phyloP scores from a whole-genome alignment of 2,113 vertebrate species.

The Plecotus auritus region DNA sequence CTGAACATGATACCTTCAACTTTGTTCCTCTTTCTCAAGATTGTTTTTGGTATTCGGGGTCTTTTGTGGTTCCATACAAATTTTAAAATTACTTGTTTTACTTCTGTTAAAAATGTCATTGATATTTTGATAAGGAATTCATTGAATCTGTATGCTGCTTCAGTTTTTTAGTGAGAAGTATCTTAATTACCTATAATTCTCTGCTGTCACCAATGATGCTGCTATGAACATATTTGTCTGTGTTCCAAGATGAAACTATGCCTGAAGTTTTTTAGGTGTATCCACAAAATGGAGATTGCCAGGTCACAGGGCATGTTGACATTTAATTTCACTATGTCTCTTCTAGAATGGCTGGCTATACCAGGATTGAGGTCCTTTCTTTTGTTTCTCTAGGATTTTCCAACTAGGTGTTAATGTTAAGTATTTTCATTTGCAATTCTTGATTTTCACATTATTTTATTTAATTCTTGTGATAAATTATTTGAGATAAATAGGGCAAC shows the following conservation, averaged over 20 bases:
- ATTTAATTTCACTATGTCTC: neutral
- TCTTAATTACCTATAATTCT: neutral
- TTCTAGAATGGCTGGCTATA: neutral
- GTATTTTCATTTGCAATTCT: neutral
- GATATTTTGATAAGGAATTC: neutral
- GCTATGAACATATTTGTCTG: neutral
- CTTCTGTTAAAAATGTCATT: neutral
- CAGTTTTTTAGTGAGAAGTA: neutral
- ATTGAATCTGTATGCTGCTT: neutral
- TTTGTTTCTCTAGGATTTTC: neutral
- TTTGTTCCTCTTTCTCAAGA: neutral
- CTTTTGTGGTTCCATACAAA: neutral
- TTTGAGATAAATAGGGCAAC: neutral
- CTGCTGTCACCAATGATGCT: neutral
- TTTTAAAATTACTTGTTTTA: neutral
- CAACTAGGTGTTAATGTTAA: neutral
- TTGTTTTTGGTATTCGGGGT: neutral
- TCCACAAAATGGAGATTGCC: neutral
- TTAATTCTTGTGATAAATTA: neutral
- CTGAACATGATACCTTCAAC: neutral
- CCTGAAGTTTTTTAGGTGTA: neutral
- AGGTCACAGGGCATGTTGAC: neutral
- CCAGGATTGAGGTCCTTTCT: neutral
- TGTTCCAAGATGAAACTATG: neutral
- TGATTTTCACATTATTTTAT: neutral